A percentile compares a stretch with the other conserved stretches of the same genome.
phyloP scores from a whole-genome alignment of 2,888 invertebrate genomes.

The Fragum fragum region DNA sequence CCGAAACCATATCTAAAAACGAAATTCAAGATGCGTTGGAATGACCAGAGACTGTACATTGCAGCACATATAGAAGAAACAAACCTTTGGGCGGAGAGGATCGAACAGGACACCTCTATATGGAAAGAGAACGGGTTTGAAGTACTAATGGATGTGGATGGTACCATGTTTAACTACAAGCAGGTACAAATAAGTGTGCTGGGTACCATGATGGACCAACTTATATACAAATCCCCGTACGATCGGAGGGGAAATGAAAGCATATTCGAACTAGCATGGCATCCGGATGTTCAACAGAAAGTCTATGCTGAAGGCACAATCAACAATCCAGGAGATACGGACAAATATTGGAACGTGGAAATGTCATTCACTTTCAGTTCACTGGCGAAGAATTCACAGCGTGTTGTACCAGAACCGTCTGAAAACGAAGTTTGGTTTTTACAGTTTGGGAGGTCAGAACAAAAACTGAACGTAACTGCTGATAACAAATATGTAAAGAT shows the following conservation, averaged over 20 bases:
- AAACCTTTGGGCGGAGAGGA: conserved; percentile 57
- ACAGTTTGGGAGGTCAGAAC: conserved; percentile 61
- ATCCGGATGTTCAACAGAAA: conserved; percentile 38
- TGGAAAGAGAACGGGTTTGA: conserved; percentile 54
- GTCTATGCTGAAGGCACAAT: conserved; percentile 47
- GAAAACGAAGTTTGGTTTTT: conserved; percentile 60
- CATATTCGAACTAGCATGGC: conserved; percentile 34
- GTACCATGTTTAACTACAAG: conserved; percentile 60
- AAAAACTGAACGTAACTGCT: conserved; percentile 38
- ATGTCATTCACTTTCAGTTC: conserved; percentile 43
- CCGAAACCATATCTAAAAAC: conserved; percentile 63
- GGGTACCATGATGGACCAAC: conserved; percentile 54
- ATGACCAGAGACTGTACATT: conserved; percentile 60
- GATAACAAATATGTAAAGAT: conserved; percentile 45
- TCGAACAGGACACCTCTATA: conserved; percentile 34
- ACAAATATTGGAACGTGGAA: conserved; percentile 59
- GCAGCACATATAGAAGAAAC: conserved; percentile 63
- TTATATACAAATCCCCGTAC: conserved; percentile 49
- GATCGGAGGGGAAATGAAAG: conserved; percentile 27
- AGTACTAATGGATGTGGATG: conserved; percentile 57
- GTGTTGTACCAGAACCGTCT: conserved; percentile 29
- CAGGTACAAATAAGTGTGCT: conserved; percentile 53
- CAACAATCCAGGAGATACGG: conserved; percentile 48
- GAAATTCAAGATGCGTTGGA: conserved; percentile 68
- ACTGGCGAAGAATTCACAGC: conserved; percentile 34